Evolutionary conservation across 2,888 invertebrate species (phyloP).

Genomic region (Scaptomyza reducta): DNA sequence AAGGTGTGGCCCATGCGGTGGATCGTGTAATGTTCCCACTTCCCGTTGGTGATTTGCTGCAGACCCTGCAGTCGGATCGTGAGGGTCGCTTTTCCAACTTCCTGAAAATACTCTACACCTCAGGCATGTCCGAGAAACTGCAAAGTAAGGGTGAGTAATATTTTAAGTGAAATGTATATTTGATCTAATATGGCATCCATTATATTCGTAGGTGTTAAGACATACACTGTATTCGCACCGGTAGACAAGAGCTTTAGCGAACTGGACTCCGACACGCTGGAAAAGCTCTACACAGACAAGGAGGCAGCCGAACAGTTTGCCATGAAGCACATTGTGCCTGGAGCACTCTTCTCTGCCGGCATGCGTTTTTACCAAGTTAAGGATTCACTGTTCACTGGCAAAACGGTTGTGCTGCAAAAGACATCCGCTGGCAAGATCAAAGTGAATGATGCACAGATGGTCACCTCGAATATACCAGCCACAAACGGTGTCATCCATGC

Average conservation of each 20-base stretch:
- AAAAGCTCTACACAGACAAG: conserved; percentile 87
- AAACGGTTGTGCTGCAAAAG: conserved; percentile 92
- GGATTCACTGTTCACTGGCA: conserved; percentile 90
- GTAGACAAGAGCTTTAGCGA: conserved; percentile 92
- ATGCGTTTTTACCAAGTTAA: conserved; percentile 94
- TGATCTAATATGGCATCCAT: neutral
- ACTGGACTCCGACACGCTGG: conserved; percentile 87
- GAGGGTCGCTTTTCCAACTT: conserved; percentile 92
- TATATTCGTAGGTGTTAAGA: conserved; percentile 88
- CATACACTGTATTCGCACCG: conserved; percentile 93
- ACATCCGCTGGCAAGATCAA: conserved; percentile 90
- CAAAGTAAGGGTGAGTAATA: conserved; percentile 82
- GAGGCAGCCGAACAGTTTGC: conserved; percentile 90
- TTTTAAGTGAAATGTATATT: too few species aligned
- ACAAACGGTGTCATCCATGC: conserved; percentile 95
- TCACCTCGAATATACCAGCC: conserved; percentile 93
- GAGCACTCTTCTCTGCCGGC: conserved; percentile 92
- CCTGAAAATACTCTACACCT: conserved; percentile 90
- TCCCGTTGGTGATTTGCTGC: conserved; percentile 93
- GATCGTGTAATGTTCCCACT: conserved; percentile 95
- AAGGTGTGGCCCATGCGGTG: conserved; percentile 93
- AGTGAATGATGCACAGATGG: conserved; percentile 92
- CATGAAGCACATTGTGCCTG: conserved; percentile 90
- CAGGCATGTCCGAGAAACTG: conserved; percentile 90
- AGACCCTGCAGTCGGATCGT: conserved; percentile 93